Percentiles rank a stretch among this genome's conserved stretches.
Conservation (phyloP, 2,797 vertebrate species). For the Galaxias olidus region DNA sequence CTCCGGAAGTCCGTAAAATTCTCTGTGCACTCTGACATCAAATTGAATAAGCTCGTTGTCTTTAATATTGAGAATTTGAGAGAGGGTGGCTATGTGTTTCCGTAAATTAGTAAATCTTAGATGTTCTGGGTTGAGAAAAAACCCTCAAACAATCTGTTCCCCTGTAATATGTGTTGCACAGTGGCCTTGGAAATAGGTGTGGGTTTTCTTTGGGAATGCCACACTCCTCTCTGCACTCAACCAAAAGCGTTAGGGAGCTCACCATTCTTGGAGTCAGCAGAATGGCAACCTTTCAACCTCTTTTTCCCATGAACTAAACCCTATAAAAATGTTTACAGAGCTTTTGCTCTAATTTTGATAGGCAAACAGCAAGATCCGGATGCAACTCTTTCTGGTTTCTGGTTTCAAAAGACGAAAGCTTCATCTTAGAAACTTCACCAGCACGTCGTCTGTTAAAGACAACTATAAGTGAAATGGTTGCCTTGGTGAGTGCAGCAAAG, state of each 20-base stretch:
- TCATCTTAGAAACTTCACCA: conserved; percentile 28
- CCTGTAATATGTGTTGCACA: conserved; percentile 29
- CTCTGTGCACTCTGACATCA: conserved; percentile 2
- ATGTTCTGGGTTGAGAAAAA: conserved; percentile 32
- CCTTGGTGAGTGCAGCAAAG: conserved; percentile 14
- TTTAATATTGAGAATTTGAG: conserved; percentile 43
- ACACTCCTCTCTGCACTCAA: conserved; percentile 34
- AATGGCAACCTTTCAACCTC: conserved; percentile 12
- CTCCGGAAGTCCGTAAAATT: not conserved
- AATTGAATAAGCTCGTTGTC: conserved; percentile 44
- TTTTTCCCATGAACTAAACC: conserved; percentile 36
- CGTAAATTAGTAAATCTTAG: conserved; percentile 29
- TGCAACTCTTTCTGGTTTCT: conserved; percentile 20
- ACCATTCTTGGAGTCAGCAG: conserved; percentile 32
- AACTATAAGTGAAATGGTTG: conserved; percentile 15
- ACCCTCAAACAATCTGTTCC: conserved; percentile 32
- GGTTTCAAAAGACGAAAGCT: conserved; percentile 12
- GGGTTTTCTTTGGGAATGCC: conserved; percentile 28
- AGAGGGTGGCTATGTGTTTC: conserved; percentile 46
- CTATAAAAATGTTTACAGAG: conserved; percentile 27
- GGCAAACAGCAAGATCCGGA: conserved; percentile 22
- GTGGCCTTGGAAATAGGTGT: conserved; percentile 35
- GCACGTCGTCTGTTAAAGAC: conserved; percentile 2
- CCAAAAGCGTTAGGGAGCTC: conserved; percentile 18
- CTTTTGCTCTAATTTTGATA: conserved; percentile 30